phyloP scores from a whole-genome alignment of 2,797 vertebrate genomes.

The Myotis daubentonii region DNA sequence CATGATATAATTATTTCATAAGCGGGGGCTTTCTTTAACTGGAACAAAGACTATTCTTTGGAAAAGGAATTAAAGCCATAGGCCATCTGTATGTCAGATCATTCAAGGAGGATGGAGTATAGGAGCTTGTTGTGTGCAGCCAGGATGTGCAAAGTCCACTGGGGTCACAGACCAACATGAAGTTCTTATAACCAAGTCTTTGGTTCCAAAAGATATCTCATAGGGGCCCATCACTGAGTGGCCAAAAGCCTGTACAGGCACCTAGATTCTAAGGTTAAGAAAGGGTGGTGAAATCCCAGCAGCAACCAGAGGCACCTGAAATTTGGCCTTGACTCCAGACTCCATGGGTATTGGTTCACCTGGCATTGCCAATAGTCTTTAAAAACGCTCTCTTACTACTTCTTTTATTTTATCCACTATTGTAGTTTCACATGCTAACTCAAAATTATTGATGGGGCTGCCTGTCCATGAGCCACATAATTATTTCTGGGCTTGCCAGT shows the following conservation, averaged over 20 bases:
- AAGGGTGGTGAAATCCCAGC: background rate
- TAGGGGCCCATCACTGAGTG: background rate
- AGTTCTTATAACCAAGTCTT: background rate
- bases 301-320: background rate
- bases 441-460: background rate
- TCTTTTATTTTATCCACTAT: background rate
- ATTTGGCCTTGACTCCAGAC: background rate
- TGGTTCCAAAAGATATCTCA: background rate
- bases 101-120: background rate
- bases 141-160: background rate
- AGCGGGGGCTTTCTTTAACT: background rate
- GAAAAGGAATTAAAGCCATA: background rate
- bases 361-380: background rate
- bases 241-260: background rate
- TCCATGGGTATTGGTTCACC: no score
- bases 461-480: fast-evolving
- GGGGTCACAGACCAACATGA: background rate
- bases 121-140: background rate
- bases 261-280: background rate
- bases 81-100: background rate
- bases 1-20: background rate
- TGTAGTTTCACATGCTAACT: background rate
- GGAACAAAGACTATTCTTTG: background rate
- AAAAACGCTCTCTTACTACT: background rate
- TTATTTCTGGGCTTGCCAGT: background rate